Percentiles rank a stretch among this genome's conserved stretches.
Conservation (phyloP, 2,797 vertebrate species). For the Microcaecilia unicolor region DNA sequence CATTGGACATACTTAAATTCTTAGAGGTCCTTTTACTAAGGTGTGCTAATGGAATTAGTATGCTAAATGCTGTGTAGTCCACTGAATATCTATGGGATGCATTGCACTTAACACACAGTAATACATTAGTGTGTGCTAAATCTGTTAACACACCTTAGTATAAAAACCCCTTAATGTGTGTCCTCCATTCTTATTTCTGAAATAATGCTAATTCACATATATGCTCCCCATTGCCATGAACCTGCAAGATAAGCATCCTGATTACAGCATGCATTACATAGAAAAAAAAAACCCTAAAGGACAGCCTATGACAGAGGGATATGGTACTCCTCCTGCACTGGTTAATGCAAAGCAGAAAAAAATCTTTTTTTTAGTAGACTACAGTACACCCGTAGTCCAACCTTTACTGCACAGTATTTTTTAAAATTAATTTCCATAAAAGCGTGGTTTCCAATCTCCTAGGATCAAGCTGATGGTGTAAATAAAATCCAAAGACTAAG, state of each 20-base stretch:
- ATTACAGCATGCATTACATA: constrained; percentile 24
- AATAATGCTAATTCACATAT: constrained; percentile 25
- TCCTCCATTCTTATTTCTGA: constrained; percentile 16
- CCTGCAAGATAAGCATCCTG: constrained; percentile 25
- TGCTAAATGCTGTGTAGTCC: too few species aligned
- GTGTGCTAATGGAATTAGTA: too few species aligned
- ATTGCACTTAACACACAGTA: too few species aligned
- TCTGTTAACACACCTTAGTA: too few species aligned
- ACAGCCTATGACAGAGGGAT: too few species aligned
- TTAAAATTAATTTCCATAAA: constrained; percentile 96
- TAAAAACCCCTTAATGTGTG: too few species aligned
- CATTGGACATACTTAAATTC: too few species aligned
- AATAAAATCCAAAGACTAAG: constrained; percentile 96
- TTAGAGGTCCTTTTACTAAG: too few species aligned
- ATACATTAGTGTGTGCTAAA: too few species aligned
- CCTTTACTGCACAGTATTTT: constrained; percentile 65
- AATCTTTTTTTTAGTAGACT: constrained; percentile 54
- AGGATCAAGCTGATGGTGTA: constrained; percentile 97
- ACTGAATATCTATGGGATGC: too few species aligned
- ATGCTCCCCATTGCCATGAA: neutral
- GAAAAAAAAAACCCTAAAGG: too few species aligned
- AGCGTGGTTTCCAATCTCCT: constrained; percentile 95
- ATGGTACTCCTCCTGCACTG: constrained; percentile 28
- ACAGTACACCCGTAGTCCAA: constrained; percentile 46
- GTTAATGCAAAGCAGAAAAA: constrained; percentile 26